Conservation (phyloP, 1,140 invertebrate genomes). For the Patella vulgata region DNA sequence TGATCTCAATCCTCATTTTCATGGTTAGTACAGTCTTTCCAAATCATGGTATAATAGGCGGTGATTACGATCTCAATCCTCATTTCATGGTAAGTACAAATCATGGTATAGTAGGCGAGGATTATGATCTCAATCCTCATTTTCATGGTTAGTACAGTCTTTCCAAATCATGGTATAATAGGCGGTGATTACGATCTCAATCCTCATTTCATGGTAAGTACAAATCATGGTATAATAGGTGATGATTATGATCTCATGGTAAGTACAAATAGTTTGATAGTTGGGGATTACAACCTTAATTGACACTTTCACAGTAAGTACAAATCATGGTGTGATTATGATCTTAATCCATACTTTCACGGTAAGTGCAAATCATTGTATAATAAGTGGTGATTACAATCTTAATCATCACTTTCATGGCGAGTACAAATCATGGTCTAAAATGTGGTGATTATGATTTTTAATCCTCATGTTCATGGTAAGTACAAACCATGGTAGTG, state of each 20-base stretch:
- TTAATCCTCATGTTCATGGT: no score
- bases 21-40: slow-evolving; percentile 8
- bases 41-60: slow-evolving; percentile 18
- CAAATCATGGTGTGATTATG: slow-evolving; percentile 29
- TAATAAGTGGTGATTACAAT: slow-evolving; percentile 36
- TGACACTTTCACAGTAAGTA: slow-evolving; percentile 15
- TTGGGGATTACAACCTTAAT: slow-evolving; percentile 37
- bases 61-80: slow-evolving; percentile 40
- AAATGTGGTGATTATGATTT: no score
- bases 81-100: slow-evolving; percentile 10
- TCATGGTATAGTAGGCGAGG: slow-evolving; percentile 26
- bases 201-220: slow-evolving; percentile 20
- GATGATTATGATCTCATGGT: slow-evolving; percentile 33
- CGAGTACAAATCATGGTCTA: slow-evolving; percentile 6
- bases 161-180: no score
- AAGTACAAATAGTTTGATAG: slow-evolving; percentile 12
- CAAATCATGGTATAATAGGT: slow-evolving; percentile 19
- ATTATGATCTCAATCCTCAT: slow-evolving; percentile 37
- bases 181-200: slow-evolving; percentile 40
- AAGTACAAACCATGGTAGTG: no score
- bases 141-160: slow-evolving; percentile 4
- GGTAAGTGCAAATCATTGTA: background rate
- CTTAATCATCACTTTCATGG: slow-evolving; percentile 29
- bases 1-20: slow-evolving; percentile 6
- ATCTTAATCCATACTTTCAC: slow-evolving; percentile 32